These are phyloP conservation scores for Pegoplata infirma DNA, from an alignment of 2,888 invertebrate species.

Conservation along the genomic window DNA sequence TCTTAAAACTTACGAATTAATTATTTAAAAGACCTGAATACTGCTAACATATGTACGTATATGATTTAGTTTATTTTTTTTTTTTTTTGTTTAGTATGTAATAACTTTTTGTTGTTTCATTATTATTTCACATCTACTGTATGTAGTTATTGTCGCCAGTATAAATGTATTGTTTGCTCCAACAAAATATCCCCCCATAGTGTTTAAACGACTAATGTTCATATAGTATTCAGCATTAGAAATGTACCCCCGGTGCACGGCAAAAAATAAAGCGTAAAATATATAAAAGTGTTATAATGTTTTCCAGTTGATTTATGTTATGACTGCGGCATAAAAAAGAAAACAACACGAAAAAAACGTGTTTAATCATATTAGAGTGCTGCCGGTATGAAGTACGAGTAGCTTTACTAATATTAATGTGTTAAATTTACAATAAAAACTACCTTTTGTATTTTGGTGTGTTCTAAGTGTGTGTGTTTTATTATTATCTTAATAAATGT, in stretches of 20 bases:
- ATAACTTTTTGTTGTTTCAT: slow-evolving; percentile 35
- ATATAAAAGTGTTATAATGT: slow-evolving; percentile 43
- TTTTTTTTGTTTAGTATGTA: neutral
- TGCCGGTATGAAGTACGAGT: slow-evolving; percentile 1
- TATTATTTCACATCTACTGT: slow-evolving; percentile 5
- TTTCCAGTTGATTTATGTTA: slow-evolving; percentile 53
- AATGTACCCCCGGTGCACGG: slow-evolving; percentile 26
- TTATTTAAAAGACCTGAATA: too few relatives aligned
- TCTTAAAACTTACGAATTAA: too few relatives aligned
- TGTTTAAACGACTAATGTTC: slow-evolving; percentile 29
- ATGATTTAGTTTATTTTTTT: neutral
- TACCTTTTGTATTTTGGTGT: neutral
- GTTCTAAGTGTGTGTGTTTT: too few relatives aligned
- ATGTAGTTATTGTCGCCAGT: slow-evolving; percentile 12
- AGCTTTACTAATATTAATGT: slow-evolving; percentile 26
- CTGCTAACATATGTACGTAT: neutral
- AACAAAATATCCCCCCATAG: slow-evolving; percentile 4
- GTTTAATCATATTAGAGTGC: slow-evolving; percentile 57
- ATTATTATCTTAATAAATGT: neutral
- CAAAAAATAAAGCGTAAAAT: slow-evolving; percentile 18
- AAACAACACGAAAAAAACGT: slow-evolving; percentile 54
- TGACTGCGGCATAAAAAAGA: slow-evolving; percentile 31
- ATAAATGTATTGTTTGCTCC: neutral
- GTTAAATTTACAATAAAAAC: slow-evolving; percentile 7
- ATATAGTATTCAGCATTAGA: slow-evolving; percentile 32